A percentile compares a stretch with the other conserved stretches of the same genome.
Conservation (phyloP, 2,888 invertebrate genomes). For the Ophioninae sp. region DNA sequence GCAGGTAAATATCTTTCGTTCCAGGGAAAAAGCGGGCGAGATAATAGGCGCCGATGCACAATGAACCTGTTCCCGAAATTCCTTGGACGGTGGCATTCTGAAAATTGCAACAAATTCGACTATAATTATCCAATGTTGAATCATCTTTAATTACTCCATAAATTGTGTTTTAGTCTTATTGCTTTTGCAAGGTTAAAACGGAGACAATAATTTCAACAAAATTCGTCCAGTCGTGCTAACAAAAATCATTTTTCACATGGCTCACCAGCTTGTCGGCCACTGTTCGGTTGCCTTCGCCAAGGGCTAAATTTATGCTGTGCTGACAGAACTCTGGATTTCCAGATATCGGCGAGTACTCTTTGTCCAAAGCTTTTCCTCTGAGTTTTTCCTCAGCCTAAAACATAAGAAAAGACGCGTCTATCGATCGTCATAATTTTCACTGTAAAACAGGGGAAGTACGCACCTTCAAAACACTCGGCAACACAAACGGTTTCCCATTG, state of each 20-base stretch:
- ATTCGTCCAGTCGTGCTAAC: background rate
- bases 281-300: conserved; percentile 89
- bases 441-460: background rate
- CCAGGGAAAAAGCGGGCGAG: conserved; percentile 90
- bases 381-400: conserved; percentile 90
- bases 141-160: no score
- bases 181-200: no score
- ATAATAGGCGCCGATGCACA: conserved; percentile 96
- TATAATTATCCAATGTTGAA: no score
- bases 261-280: conserved; percentile 89
- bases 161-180: no score
- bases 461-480: conserved; percentile 92
- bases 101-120: background rate
- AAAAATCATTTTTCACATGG: conserved; percentile 62
- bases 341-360: conserved; percentile 97
- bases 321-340: conserved; percentile 93
- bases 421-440: conserved; percentile 6
- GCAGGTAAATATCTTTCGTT: conserved; percentile 92
- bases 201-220: background rate
- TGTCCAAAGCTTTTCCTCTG: conserved; percentile 87
- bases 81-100: conserved; percentile 89
- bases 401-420: background rate
- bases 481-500: conserved; percentile 96
- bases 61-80: conserved; percentile 98
- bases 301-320: conserved; percentile 92